Percentiles rank a stretch among this genome's conserved stretches.
Conservation (phyloP, 2,888 invertebrate genomes). For the Acrobasis repandana region DNA sequence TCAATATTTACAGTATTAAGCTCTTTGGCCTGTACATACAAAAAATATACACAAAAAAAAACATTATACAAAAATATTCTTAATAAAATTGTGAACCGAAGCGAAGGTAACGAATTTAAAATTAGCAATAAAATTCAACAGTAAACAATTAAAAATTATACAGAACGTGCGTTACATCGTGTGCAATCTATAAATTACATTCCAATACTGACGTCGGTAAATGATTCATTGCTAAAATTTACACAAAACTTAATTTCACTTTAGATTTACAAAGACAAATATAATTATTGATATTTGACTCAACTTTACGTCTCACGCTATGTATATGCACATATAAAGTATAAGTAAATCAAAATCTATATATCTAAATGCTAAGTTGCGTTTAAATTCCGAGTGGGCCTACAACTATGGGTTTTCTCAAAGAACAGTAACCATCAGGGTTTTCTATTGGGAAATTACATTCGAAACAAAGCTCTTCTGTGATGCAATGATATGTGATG, state of each 20-base stretch:
- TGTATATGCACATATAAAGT: no score
- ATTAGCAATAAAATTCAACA: conserved; percentile 77
- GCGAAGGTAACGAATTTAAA: conserved; percentile 75
- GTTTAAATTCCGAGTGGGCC: no score
- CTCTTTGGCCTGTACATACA: conserved; percentile 81
- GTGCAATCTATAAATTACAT: conserved; percentile 43
- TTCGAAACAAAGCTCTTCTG: no score
- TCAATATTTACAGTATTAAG: conserved; percentile 74
- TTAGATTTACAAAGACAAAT: conserved; percentile 24
- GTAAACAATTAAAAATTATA: conserved; percentile 45
- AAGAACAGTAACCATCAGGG: no score
- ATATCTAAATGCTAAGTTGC: no score
- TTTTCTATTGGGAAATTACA: no score
- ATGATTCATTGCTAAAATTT: conserved; percentile 57
- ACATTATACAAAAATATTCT: conserved; percentile 47
- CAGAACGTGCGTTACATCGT: conserved; percentile 29
- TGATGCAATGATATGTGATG: no score
- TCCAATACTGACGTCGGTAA: conserved; percentile 67
- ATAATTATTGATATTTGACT: conserved; percentile 5
- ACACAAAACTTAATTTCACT: conserved; percentile 40
- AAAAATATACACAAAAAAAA: conserved; percentile 66
- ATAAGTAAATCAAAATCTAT: no score
- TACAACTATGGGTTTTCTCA: no score
- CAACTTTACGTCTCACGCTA: background rate
- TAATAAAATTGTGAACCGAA: conserved; percentile 69